Percentiles rank a stretch among this genome's conserved stretches.
These are phyloP conservation scores for Halcyon senegalensis DNA, from an alignment of 2,113 vertebrate species.

Conservation along the genomic window DNA sequence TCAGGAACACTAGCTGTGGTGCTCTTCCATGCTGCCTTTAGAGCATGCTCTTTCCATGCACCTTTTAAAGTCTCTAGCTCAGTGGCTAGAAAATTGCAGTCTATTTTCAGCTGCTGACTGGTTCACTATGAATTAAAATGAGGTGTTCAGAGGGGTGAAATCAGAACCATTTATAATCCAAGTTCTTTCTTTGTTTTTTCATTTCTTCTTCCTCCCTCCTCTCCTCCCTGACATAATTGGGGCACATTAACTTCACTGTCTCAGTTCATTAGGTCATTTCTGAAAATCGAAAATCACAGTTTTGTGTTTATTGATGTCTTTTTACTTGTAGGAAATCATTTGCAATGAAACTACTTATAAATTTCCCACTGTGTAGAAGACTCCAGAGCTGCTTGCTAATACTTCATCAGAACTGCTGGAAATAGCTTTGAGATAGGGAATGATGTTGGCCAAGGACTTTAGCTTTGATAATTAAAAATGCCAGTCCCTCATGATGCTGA, in stretches of 20 bases:
- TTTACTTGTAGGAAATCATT: constrained; percentile 2
- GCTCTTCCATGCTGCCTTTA: background rate
- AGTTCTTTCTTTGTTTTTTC: background rate
- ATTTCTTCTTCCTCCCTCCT: background rate
- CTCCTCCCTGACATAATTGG: constrained; percentile 3
- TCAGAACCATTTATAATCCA: background rate
- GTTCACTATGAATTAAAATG: background rate
- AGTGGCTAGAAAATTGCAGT: background rate
- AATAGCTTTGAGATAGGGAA: constrained; percentile 1
- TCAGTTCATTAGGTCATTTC: constrained; percentile 45
- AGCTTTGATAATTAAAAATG: background rate
- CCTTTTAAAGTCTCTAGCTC: background rate
- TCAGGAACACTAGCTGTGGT: background rate
- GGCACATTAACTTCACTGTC: constrained; percentile 30
- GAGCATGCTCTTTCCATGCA: background rate
- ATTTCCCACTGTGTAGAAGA: constrained; percentile 13
- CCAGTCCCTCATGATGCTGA: background rate
- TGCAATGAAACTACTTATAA: constrained; percentile 12
- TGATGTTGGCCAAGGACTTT: background rate
- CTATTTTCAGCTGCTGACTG: background rate
- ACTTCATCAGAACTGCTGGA: constrained; percentile 32
- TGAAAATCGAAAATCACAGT: constrained; percentile 6
- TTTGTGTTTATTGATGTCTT: constrained; percentile 19
- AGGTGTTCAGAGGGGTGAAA: constrained; percentile 4
- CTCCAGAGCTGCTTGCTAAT: constrained; percentile 4